Conservation (phyloP, 2,113 vertebrate genomes). For the Coracopsis vasa region DNA sequence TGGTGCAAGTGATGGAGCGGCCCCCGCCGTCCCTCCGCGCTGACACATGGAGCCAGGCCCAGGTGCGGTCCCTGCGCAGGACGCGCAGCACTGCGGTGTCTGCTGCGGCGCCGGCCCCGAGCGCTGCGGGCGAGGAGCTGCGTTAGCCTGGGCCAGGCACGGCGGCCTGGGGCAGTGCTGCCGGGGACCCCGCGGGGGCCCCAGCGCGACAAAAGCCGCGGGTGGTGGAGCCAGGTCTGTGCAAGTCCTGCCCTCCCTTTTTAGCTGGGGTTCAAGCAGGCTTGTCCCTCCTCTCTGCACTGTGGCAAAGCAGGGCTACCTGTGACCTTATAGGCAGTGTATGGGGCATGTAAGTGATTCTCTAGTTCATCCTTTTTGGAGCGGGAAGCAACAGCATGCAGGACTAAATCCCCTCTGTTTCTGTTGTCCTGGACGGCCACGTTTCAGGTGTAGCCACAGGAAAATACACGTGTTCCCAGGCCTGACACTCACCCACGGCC, state of each 20-base stretch:
- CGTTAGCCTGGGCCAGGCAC: not conserved
- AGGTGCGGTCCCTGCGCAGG: not conserved
- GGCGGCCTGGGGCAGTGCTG: not conserved
- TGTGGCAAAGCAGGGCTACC: not conserved
- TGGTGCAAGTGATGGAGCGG: not conserved
- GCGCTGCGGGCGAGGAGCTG: not conserved
- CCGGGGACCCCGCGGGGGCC: not conserved
- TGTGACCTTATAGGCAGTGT: accelerated
- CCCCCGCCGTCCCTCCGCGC: not conserved
- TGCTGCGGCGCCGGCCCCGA: not conserved
- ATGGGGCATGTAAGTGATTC: accelerated
- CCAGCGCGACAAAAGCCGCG: not conserved
- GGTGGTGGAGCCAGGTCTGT: accelerated
- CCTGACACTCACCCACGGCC: slow-evolving; percentile 74
- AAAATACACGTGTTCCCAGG: accelerated
- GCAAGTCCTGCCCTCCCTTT: not conserved
- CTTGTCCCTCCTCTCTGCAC: not conserved
- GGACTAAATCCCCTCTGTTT: accelerated
- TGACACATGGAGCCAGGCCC: slow-evolving; percentile 12
- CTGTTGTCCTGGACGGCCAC: not conserved
- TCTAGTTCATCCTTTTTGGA: not conserved
- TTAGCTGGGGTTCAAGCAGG: accelerated
- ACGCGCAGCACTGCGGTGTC: not conserved
- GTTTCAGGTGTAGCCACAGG: accelerated
- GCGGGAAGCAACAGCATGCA: not conserved